Evolutionary conservation across 2,113 vertebrate genomes (phyloP).

Genomic region (Brevimyrus niger): DNA sequence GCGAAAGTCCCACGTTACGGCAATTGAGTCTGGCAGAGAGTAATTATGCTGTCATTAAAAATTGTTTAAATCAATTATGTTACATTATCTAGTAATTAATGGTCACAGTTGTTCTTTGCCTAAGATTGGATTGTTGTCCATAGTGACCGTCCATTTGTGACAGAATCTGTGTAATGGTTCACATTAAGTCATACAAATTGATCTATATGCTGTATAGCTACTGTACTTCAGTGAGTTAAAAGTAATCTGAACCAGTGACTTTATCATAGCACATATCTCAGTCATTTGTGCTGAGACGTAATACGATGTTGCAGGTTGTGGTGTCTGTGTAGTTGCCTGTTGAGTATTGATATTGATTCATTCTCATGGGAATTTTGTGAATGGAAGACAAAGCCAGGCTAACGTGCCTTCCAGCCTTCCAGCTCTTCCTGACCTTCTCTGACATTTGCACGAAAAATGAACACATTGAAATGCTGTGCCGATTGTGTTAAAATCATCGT

Average conservation of each 20-base stretch:
- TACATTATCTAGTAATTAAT: not conserved
- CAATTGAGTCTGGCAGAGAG: not conserved
- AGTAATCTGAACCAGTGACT: not conserved
- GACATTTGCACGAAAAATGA: constrained; percentile 2
- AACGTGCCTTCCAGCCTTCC: not conserved
- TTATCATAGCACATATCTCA: not conserved
- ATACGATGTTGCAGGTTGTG: not conserved
- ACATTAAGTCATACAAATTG: not conserved
- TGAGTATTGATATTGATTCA: not conserved
- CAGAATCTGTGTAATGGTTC: not conserved
- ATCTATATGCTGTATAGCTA: not conserved
- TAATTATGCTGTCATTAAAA: not conserved
- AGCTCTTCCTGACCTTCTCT: constrained; percentile 12
- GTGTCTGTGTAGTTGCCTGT: not conserved
- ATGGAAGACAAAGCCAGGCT: not conserved
- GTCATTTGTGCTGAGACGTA: not conserved
- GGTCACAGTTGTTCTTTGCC: not conserved
- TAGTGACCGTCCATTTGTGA: not conserved
- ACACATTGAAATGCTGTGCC: not conserved
- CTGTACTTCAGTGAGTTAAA: not conserved
- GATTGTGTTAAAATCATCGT: constrained; percentile 1
- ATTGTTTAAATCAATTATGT: constrained; percentile 10
- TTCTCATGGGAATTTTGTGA: not conserved
- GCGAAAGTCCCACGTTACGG: not conserved
- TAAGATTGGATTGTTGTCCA: not conserved